Evolutionary conservation across 2,113 vertebrate species (phyloP).

Genomic region (Albula goreensis): DNA sequence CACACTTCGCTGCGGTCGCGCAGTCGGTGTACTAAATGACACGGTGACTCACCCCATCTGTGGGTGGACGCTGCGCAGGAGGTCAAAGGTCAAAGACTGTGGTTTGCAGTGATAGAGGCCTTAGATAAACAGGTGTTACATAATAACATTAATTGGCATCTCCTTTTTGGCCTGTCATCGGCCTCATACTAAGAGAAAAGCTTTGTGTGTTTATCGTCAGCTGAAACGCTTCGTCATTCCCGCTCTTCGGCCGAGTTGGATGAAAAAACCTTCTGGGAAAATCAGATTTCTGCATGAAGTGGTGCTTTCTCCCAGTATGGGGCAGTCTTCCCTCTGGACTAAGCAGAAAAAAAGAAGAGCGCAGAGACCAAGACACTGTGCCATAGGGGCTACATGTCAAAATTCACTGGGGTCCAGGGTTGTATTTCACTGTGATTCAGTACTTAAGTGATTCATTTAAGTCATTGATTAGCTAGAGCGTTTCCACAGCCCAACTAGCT

Average conservation of each 20-base stretch:
- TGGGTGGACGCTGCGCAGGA: not conserved
- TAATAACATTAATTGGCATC: not conserved
- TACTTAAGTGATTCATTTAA: no score
- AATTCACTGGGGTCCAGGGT: not conserved
- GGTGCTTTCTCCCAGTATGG: not conserved
- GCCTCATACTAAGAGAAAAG: not conserved
- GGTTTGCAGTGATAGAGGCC: not conserved
- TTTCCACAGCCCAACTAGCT: no score
- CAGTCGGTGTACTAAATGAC: not conserved
- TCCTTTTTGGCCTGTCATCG: not conserved
- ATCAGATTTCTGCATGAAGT: not conserved
- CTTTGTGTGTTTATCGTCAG: no score
- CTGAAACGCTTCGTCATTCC: no score
- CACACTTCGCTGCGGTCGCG: not conserved
- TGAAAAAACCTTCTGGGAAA: not conserved
- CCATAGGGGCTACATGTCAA: not conserved
- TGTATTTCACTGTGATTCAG: not conserved
- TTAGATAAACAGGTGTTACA: no score
- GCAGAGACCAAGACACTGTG: not conserved
- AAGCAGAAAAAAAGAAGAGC: no score
- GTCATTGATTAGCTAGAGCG: no score
- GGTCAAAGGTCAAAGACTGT: not conserved
- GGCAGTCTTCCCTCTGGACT: not conserved
- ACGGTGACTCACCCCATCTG: not conserved
- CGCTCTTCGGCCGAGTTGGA: not conserved